Evolutionary conservation across 2,797 vertebrate genomes (phyloP).

Genomic region (Miichthys miiuy): DNA sequence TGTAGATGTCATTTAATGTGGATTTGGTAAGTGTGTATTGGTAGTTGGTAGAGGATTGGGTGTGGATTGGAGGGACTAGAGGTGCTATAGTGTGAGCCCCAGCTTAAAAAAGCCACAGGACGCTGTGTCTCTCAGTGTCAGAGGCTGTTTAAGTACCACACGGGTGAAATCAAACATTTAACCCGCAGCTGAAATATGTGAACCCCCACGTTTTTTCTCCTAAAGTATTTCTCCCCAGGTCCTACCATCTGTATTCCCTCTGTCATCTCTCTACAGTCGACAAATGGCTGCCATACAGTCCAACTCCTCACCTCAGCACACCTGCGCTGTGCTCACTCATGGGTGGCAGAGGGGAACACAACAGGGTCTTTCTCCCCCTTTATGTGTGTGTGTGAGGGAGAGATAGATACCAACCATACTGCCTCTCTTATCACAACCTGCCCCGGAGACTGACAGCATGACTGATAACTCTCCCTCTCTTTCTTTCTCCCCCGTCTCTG

Average conservation of each 20-base stretch:
- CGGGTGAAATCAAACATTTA: constrained; percentile 50
- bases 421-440: constrained; percentile 77
- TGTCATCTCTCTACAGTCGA: constrained; percentile 51
- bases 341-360: constrained; percentile 69
- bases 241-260: constrained; percentile 48
- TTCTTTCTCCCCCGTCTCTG: constrained; percentile 20
- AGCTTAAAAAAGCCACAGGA: constrained; percentile 36
- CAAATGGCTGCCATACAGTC: constrained; percentile 66
- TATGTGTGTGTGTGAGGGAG: constrained; percentile 28
- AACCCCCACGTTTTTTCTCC: neutral
- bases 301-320: constrained; percentile 65
- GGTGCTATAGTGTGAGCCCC: neutral
- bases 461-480: constrained; percentile 77
- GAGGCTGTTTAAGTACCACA: constrained; percentile 25
- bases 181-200: constrained; percentile 40
- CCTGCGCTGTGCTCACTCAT: constrained; percentile 70
- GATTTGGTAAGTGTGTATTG: too few species aligned
- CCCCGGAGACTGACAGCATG: constrained; percentile 76
- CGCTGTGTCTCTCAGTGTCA: constrained; percentile 12
- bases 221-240: constrained; percentile 5
- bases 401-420: constrained; percentile 64
- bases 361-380: constrained; percentile 62
- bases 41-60: too few species aligned
- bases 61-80: too few species aligned
- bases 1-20: too few species aligned